phyloP scores from a whole-genome alignment of 2,797 vertebrate genomes.

The Menidia menidia region DNA sequence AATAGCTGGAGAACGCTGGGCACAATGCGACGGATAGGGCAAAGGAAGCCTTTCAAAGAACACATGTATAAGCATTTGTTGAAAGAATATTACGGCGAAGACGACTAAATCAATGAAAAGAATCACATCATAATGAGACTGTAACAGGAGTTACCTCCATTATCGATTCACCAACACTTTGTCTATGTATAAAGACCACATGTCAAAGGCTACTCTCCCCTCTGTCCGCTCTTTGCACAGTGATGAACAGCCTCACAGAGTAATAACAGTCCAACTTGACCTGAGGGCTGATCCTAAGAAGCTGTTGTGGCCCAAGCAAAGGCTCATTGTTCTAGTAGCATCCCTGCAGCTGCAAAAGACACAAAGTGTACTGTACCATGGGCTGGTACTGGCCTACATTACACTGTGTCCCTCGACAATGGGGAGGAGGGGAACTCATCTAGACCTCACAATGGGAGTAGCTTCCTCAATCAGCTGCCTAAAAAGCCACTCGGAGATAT shows the following conservation, averaged over 20 bases:
- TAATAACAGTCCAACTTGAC: slow-evolving; percentile 69
- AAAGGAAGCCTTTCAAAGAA: slow-evolving; percentile 2
- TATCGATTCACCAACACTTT: slow-evolving; percentile 61
- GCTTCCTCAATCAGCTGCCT: slow-evolving; percentile 57
- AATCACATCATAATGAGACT: slow-evolving; percentile 35
- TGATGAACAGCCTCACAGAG: slow-evolving; percentile 57
- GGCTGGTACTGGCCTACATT: slow-evolving; percentile 81
- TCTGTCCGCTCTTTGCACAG: slow-evolving; percentile 45
- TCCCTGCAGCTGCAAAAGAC: slow-evolving; percentile 74
- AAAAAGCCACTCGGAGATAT: slow-evolving; percentile 28
- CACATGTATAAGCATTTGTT: slow-evolving; percentile 11
- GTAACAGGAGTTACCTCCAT: slow-evolving; percentile 72
- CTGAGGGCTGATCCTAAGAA: slow-evolving; percentile 69
- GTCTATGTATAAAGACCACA: slow-evolving; percentile 49
- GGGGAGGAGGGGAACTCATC: slow-evolving; percentile 60
- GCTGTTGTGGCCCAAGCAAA: slow-evolving; percentile 71
- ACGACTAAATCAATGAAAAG: slow-evolving; percentile 26
- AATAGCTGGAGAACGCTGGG: slow-evolving; percentile 4
- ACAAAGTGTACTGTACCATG: slow-evolving; percentile 70
- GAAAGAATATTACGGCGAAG: background rate
- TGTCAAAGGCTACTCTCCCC: slow-evolving; percentile 37
- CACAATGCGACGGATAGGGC: slow-evolving; percentile 3
- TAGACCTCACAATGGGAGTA: slow-evolving; percentile 41
- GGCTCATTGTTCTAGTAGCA: slow-evolving; percentile 73
- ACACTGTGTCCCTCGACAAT: slow-evolving; percentile 60